These are phyloP conservation scores for Scaptodrosophila latifasciaeformis DNA, from an alignment of 2,888 invertebrate species.

Conservation along the genomic window DNA sequence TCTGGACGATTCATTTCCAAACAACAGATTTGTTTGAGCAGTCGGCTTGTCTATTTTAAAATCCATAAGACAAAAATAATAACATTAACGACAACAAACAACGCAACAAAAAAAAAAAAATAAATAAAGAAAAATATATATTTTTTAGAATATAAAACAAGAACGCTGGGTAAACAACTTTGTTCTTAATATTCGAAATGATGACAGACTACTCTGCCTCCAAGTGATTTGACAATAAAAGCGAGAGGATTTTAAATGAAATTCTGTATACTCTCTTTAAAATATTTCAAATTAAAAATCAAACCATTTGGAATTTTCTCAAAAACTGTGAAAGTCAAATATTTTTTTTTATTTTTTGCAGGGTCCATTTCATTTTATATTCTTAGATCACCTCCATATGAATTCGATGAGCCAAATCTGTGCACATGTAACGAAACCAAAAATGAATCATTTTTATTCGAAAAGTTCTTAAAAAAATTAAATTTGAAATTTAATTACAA, in stretches of 20 bases:
- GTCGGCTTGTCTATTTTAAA: conserved; percentile 24
- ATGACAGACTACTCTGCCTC: not conserved
- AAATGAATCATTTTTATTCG: too few relatives aligned
- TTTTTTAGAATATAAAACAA: not conserved
- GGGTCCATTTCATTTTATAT: too few relatives aligned
- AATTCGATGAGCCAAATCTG: too few relatives aligned
- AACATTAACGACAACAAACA: conserved; percentile 33
- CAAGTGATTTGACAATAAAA: not conserved
- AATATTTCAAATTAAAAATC: too few relatives aligned
- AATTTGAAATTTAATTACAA: too few relatives aligned
- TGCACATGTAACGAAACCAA: too few relatives aligned
- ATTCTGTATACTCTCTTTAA: not conserved
- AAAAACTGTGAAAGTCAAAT: not conserved
- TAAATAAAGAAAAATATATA: not conserved
- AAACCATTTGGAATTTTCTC: too few relatives aligned
- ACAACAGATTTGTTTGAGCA: too few relatives aligned
- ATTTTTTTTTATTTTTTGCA: too few relatives aligned
- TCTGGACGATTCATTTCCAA: too few relatives aligned
- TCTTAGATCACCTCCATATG: too few relatives aligned
- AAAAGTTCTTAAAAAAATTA: too few relatives aligned
- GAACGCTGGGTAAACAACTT: not conserved
- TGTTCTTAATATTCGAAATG: not conserved
- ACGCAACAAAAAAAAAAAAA: conserved; percentile 9
- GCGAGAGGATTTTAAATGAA: not conserved
- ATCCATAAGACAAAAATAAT: conserved; percentile 21